phyloP scores from a whole-genome alignment of 2,113 vertebrate genomes.

The Prochilodus magdalenae region DNA sequence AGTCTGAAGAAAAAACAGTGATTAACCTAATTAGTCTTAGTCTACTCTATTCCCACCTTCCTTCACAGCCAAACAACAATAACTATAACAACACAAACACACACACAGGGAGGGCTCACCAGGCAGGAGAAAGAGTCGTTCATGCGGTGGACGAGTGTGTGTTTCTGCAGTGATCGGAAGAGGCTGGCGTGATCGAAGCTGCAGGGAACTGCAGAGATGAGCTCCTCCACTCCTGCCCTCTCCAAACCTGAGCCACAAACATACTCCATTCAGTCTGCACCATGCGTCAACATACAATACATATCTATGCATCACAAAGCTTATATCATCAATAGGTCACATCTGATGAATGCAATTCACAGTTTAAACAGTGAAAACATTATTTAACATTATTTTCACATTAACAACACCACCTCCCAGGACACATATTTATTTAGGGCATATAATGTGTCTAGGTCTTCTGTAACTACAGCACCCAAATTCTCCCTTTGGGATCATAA shows the following conservation, averaged over 20 bases:
- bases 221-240: conserved; percentile 92
- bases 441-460: too few relatives aligned
- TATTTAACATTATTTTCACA: too few relatives aligned
- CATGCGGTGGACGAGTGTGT: conserved; percentile 93
- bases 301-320: neutral
- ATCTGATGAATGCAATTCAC: neutral
- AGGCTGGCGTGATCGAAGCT: conserved; percentile 89
- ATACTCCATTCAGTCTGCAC: conserved; percentile 31
- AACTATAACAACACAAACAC: conserved; percentile 19
- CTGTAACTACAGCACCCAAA: too few relatives aligned
- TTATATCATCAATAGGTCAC: neutral
- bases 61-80: conserved; percentile 20
- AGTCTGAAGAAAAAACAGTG: neutral
- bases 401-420: too few relatives aligned
- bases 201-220: conserved; percentile 90
- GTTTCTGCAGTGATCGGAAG: conserved; percentile 89
- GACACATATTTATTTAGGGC: neutral
- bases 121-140: conserved; percentile 98
- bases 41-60: neutral
- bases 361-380: too few relatives aligned
- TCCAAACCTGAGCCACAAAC: conserved; percentile 63
- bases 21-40: neutral
- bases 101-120: conserved; percentile 70
- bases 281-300: neutral
- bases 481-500: too few relatives aligned